These are phyloP conservation scores for Takifugu rubripes DNA, from an alignment of 2,797 vertebrate species.

Conservation along the genomic window DNA sequence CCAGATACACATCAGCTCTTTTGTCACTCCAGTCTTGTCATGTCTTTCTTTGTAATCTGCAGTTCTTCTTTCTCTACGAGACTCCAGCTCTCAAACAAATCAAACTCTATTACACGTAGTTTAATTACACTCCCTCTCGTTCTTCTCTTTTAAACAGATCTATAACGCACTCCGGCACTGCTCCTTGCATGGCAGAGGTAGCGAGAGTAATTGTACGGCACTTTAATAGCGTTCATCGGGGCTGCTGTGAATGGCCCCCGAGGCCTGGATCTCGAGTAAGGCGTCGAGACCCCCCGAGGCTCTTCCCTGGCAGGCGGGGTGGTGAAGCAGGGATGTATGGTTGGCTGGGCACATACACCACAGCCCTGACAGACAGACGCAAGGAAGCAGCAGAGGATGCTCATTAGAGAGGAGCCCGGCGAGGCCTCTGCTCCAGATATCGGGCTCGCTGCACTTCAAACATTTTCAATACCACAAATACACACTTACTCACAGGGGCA, in stretches of 20 bases:
- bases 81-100: slow-evolving; percentile 35
- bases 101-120: slow-evolving; percentile 38
- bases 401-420: slow-evolving; percentile 60
- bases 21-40: slow-evolving; percentile 14
- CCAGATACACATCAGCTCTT: slow-evolving; percentile 42
- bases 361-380: slow-evolving; percentile 56
- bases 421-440: slow-evolving; percentile 58
- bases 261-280: slow-evolving; percentile 63
- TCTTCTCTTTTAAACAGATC: slow-evolving; percentile 41
- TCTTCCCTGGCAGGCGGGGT: slow-evolving; percentile 48
- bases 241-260: slow-evolving; percentile 50
- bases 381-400: slow-evolving; percentile 42
- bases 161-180: slow-evolving; percentile 33
- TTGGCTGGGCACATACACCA: slow-evolving; percentile 50
- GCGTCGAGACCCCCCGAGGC: slow-evolving; percentile 52
- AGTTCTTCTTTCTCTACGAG: slow-evolving; percentile 8
- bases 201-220: slow-evolving; percentile 44
- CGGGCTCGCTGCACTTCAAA: slow-evolving; percentile 50
- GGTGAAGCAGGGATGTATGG: slow-evolving; percentile 53
- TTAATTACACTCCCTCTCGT: slow-evolving; percentile 50
- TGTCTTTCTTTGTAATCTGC: slow-evolving; percentile 12
- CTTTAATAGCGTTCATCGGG: slow-evolving; percentile 46
- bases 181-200: slow-evolving; percentile 14
- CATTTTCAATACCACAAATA: slow-evolving; percentile 28
- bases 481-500: slow-evolving; percentile 6